A percentile compares a stretch with the other conserved stretches of the same genome.
Evolutionary conservation across 1,140 invertebrate genomes (phyloP).

Genomic region (Steinernema feltiae): DNA sequence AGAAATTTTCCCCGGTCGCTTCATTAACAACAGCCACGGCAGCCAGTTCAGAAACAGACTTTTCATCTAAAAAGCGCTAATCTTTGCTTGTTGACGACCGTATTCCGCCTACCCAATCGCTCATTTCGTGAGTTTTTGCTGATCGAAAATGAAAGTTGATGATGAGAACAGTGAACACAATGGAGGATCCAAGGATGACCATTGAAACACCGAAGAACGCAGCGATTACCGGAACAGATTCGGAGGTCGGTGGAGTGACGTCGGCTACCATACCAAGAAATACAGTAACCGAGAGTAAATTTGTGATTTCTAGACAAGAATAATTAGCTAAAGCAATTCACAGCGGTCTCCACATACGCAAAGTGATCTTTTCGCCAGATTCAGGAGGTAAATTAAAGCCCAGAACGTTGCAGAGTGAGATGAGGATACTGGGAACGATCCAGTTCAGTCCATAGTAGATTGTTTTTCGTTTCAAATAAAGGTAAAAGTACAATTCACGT

Average conservation of each 20-base stretch:
- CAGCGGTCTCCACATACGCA: conserved; percentile 64
- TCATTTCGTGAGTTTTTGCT: conserved; percentile 85
- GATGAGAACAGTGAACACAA: conserved; percentile 76
- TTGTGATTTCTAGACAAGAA: conserved; percentile 69
- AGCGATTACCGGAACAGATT: conserved; percentile 73
- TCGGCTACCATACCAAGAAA: conserved; percentile 86
- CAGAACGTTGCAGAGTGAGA: conserved; percentile 75
- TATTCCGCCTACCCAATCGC: conserved; percentile 75
- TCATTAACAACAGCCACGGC: conserved; percentile 40
- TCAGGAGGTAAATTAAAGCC: conserved; percentile 86
- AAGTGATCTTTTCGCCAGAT: conserved; percentile 74
- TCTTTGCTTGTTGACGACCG: neutral
- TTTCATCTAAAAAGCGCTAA: neutral
- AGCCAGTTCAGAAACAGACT: conserved; percentile 36
- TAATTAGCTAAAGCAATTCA: too few relatives aligned
- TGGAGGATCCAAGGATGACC: conserved; percentile 24
- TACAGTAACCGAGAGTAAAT: conserved; percentile 82
- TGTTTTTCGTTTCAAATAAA: conserved; percentile 68
- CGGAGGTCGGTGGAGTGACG: conserved; percentile 79
- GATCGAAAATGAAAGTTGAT: conserved; percentile 97
- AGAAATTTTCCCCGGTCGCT: conserved; percentile 24
- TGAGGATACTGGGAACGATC: conserved; percentile 79
- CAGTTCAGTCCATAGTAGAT: conserved; percentile 88
- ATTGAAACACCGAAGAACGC: conserved; percentile 56
- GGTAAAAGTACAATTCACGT: conserved; percentile 56